Base-by-base conservation (phyloP, 2,797 vertebrate species). In the Adelosebastes latens region DNA sequence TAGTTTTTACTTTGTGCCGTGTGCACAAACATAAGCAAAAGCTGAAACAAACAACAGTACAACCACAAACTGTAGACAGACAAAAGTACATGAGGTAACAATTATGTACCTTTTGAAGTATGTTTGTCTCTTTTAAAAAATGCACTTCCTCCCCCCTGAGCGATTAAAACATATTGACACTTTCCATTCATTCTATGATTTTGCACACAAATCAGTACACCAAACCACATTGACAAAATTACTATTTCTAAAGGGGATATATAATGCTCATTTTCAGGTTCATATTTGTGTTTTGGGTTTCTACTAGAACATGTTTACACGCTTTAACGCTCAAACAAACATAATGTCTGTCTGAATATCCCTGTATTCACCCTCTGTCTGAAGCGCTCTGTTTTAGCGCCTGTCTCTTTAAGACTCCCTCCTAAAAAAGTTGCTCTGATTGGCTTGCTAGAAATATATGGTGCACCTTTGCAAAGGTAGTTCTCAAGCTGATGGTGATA, bases 281-380 rank as follows among this genome's bases (percentile, higher is more conserved):
- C 18, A 52, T 52, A 52, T 7, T n/a, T 52, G 46, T 49, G 18
- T 49, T 49, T 49, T 20, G 46, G 46, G 18, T 49, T 49, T 49
- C 46, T 49, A n/a, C 8, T 20, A 20, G 46, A 49, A n/a, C 46
- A n/a, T 9, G 0, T n/a, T 52, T 0, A 52, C 18, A n/a, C 0
- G 46, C 46, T 52, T 52, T 52, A 52, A 52, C 0, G 46, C 18
- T 49, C 8, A 49, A 49, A 49, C 8, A 46, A 46, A 46, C 42
- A 0, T 46, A 0, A 46, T 46, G 42, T 46, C 42, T 46, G 42
- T 46, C 42, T 46, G 42, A 46, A 46, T 46, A 46, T 46, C 6
- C 42, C 42, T 46, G 42, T 46, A 46, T 46, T 46, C 42, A 46
- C 42, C 42, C 6, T 46, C 42, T 46, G 46, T 49, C 18, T 20